Percentiles rank a stretch among this genome's conserved stretches.
phyloP scores from a whole-genome alignment of 2,888 invertebrate genomes.

The Drosophila macrospina region DNA sequence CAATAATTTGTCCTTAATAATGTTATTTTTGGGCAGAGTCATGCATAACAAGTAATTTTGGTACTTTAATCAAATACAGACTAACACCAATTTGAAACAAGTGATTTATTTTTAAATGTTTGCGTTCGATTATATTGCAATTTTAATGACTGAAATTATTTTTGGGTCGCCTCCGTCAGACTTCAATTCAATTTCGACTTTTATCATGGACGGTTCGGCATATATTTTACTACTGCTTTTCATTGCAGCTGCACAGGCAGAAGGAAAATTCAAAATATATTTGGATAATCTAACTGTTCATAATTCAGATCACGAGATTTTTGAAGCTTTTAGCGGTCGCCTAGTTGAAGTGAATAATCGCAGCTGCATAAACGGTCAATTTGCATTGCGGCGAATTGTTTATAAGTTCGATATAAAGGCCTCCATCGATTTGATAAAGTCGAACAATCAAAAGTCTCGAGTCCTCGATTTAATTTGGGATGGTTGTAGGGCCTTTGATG shows the following conservation, averaged over 20 bases:
- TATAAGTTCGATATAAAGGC: neutral
- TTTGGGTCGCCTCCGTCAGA: neutral
- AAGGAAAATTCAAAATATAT: neutral
- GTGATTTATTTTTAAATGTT: neutral
- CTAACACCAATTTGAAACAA: no score
- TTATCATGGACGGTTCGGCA: neutral
- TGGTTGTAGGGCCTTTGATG: neutral
- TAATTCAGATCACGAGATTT: neutral
- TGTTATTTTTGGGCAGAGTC: conserved; percentile 20
- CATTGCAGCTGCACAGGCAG: neutral
- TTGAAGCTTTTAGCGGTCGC: neutral
- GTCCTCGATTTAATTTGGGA: neutral
- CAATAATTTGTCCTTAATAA: neutral
- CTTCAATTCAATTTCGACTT: neutral
- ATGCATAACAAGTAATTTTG: neutral
- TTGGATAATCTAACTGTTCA: neutral
- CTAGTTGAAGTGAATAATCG: conserved; percentile 12
- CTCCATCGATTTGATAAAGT: neutral
- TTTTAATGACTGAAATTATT: neutral
- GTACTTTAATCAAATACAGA: no score
- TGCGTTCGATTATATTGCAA: neutral
- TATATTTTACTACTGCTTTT: neutral
- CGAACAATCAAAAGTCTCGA: neutral
- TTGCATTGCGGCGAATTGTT: neutral
- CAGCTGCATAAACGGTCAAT: conserved; percentile 4